Evolutionary conservation across 2,888 invertebrate species (phyloP), one percentile per base, ranked within the genome.

Genomic region (Aproaerema taeniolella): DNA sequence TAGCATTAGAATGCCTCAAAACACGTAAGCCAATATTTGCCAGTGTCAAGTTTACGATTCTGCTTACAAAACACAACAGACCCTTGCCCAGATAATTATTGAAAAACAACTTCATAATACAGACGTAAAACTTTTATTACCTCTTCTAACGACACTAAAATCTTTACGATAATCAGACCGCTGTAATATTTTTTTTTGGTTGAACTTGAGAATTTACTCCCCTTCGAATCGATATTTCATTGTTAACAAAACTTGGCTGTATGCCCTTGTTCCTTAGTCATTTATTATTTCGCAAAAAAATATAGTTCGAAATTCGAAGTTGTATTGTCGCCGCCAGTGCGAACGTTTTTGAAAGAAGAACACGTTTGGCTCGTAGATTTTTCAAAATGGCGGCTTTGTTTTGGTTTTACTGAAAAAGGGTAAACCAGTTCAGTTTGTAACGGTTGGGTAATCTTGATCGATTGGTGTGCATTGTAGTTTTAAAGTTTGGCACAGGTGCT

Each of bases 201-300:
- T 13, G 24, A 36, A 41, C 32, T 39, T 40, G 39, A 37, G 43
- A 43, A 31, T 12, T 30, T 42, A 31, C 31, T 43, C 47, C 47
- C 47, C 47, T 46, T 26, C 31, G 32, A 38, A 38, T 40, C 58
- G 61, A 61, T 65, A 61, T 57, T 59, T 58, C 56, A 61, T 63
- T 60, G 61, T 58, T 50, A 56, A 36, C 52, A 31, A 43, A 53
- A 55, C 64, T 50, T 63, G 58, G 64, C 60, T 61, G 53, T 50
- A 57, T 56, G 56, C 58, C 57, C 58, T 60, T 61, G 62, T 72
- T 67, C 67, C 64, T 61, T 56, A 49, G 58, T 53, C 61, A 59
- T 61, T 62, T 64, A 56, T 66, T 58, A 62, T 58, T 67, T 50
- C 76, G 75, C 52, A 71, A 81, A 78, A 75, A 62, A 61, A 54